These are phyloP conservation scores for Tauraco hartlaubi DNA, from an alignment of 2,797 vertebrate genomes.

Conservation along the genomic window DNA sequence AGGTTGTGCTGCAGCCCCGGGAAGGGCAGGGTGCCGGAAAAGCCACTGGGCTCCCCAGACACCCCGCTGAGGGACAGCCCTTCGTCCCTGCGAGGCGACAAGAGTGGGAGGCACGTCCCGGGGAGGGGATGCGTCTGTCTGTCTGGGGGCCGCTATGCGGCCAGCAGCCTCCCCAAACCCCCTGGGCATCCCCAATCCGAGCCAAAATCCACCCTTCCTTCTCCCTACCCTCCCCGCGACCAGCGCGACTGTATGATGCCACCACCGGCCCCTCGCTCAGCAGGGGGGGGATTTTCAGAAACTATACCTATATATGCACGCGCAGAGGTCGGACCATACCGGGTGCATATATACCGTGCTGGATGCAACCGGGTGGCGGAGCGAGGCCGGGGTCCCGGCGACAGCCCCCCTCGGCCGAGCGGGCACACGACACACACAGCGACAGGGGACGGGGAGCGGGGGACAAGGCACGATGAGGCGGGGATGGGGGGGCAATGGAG, in stretches of 20 bases:
- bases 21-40: neutral
- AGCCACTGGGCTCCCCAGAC: neutral
- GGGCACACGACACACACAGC: conserved; percentile 75
- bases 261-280: neutral
- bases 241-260: conserved; percentile 56
- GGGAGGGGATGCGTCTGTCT: neutral
- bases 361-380: conserved; percentile 33
- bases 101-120: neutral
- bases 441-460: neutral
- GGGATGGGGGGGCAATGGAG: conserved; percentile 36
- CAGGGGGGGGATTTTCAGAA: conserved; percentile 62
- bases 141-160: neutral
- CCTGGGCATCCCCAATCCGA: neutral
- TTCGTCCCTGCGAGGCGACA: neutral
- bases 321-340: conserved; percentile 11
- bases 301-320: conserved; percentile 80
- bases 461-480: conserved; percentile 63
- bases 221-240: neutral
- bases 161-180: neutral
- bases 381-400: neutral
- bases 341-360: conserved; percentile 66
- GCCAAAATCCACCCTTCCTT: neutral
- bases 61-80: neutral
- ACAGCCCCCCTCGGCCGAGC: neutral
- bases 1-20: accelerated